Evolutionary conservation across 2,113 vertebrate genomes (phyloP).

Genomic region (Malurus elegans): DNA sequence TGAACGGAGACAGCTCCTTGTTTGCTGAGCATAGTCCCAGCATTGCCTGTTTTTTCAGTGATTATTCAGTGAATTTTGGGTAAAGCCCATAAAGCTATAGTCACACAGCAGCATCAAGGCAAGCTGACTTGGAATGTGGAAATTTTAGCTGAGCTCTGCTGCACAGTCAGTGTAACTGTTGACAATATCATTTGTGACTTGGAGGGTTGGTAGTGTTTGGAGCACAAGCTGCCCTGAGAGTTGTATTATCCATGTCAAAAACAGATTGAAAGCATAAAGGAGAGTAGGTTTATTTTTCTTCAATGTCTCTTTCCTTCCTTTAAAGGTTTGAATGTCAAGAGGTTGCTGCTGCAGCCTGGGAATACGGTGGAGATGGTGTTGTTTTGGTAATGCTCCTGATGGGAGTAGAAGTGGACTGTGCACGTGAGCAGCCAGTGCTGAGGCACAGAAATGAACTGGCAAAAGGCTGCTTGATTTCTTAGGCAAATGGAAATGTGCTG

Average conservation of each 20-base stretch:
- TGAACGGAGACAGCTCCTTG: background rate
- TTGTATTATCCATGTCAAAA: background rate
- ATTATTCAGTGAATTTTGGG: background rate
- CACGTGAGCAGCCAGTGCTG: background rate
- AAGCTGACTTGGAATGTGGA: background rate
- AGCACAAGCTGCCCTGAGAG: background rate
- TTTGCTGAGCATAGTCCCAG: background rate
- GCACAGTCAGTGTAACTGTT: fast-evolving
- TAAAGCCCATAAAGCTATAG: background rate
- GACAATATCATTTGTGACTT: background rate
- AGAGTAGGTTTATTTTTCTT: background rate
- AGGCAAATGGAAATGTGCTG: background rate
- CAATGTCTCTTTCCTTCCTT: background rate
- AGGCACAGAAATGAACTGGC: background rate
- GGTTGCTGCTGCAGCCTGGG: background rate
- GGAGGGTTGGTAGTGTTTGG: background rate
- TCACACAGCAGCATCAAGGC: background rate
- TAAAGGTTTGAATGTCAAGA: background rate
- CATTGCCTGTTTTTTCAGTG: background rate
- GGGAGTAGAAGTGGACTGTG: background rate
- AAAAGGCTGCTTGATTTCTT: background rate
- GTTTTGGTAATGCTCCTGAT: background rate
- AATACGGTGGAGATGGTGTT: background rate
- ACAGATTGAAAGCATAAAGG: background rate
- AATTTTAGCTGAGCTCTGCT: background rate